phyloP scores from a whole-genome alignment of 2,113 vertebrate species.

The Rhinoptilus africanus region DNA sequence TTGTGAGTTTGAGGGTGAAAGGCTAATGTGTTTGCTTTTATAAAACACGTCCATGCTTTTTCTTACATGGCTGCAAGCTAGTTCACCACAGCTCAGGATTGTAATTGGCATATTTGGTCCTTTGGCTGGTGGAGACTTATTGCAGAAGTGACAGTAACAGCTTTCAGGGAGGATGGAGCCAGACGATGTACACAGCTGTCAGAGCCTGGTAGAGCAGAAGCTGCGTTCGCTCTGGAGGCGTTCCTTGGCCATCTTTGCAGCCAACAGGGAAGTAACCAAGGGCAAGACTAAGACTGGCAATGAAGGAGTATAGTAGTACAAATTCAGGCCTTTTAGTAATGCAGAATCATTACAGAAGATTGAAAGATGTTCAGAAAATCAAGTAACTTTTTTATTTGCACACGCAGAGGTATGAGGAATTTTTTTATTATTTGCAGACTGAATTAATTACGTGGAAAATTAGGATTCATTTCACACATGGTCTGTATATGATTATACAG shows the following conservation, averaged over 20 bases:
- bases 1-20: neutral
- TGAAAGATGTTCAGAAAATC: neutral
- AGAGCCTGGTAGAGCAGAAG: neutral
- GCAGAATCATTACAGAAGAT: neutral
- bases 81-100: neutral
- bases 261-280: neutral
- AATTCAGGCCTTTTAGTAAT: neutral
- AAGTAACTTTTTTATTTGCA: neutral
- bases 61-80: neutral
- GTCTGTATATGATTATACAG: neutral
- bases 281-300: neutral
- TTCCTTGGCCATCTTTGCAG: neutral
- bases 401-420: neutral
- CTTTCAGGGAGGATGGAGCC: neutral
- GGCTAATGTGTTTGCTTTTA: neutral
- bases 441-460: neutral
- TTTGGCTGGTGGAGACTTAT: conserved; percentile 30
- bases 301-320: neutral
- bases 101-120: conserved; percentile 27
- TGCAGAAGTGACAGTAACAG: conserved; percentile 37
- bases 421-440: neutral
- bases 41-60: neutral
- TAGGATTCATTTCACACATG: neutral
- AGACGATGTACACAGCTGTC: neutral
- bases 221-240: neutral